phyloP scores from a whole-genome alignment of 2,888 invertebrate genomes.

The Rhagium mordax region DNA sequence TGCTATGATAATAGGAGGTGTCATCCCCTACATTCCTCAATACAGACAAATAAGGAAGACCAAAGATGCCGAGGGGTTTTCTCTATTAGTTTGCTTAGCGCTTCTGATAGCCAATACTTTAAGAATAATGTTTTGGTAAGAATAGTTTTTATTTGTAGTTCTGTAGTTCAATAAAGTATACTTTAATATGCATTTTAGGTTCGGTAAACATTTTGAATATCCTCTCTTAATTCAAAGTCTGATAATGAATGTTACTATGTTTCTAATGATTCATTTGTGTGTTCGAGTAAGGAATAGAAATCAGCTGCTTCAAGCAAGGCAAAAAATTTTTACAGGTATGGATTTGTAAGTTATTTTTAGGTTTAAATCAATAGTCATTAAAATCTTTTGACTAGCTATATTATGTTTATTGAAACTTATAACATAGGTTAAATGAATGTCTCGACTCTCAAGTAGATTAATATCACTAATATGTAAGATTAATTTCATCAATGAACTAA shows the following conservation, averaged over 20 bases:
- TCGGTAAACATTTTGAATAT: conserved; percentile 97
- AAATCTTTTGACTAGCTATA: conserved; percentile 30
- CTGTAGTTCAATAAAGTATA: background rate
- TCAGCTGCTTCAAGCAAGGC: conserved; percentile 82
- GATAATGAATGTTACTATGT: conserved; percentile 97
- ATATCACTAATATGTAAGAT: background rate
- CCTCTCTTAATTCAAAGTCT: conserved; percentile 96
- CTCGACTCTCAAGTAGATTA: background rate
- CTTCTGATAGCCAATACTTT: conserved; percentile 96
- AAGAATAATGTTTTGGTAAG: conserved; percentile 98
- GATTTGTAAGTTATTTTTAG: conserved; percentile 31
- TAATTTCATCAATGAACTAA: background rate
- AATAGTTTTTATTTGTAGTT: conserved; percentile 48
- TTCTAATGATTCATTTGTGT: conserved; percentile 94
- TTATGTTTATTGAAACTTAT: background rate
- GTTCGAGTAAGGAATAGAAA: conserved; percentile 88
- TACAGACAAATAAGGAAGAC: conserved; percentile 93
- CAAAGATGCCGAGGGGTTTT: conserved; percentile 97
- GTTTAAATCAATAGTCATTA: conserved; percentile 35
- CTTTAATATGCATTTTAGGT: conserved; percentile 76
- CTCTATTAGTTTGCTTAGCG: conserved; percentile 95
- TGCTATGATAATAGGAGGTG: conserved; percentile 96
- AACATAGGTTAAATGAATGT: background rate
- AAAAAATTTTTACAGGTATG: conserved; percentile 89
- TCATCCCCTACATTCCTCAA: conserved; percentile 96